Evolutionary conservation across 2,888 invertebrate genomes (phyloP), one percentile per base, ranked within the genome.

Genomic region (Eupeodes luniger): DNA sequence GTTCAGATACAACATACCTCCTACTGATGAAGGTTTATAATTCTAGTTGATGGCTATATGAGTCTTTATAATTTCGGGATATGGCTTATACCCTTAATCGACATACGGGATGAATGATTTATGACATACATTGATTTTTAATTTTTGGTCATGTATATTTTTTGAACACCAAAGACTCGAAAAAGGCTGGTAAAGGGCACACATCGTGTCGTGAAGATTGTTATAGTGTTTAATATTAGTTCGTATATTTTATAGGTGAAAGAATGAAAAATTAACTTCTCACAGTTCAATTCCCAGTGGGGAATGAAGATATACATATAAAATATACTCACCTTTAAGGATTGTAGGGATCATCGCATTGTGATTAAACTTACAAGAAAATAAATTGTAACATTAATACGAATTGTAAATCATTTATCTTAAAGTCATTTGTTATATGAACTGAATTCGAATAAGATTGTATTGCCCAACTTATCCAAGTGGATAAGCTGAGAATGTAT

Each of bases 241-340:
- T 27, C 27, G 27, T 1, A 27, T 27, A 36, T 36, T 4, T 14
- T 78, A 67, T 78, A 59, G 61, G 61, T 49, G 77, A 40, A 64
- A 47, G 61, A 70, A 82, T 86, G 82, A 86, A 76, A 86, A 86
- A 86, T 83, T 75, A 83, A 59, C 82, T 76, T 70, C 75, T 74
- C 78, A 66, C 76, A 67, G 76, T 76, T 76, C 49, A 16, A 47
- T 75, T 53, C 83, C 36, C 82, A 74, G 78, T 86, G 82, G 82
- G 86, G 69, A 77, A 85, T 44, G 36, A 19, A 34, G 51, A 40
- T 36, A 62, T 5, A 4, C 4, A 11, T 5, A 4, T 7, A 11
- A 49, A 14, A 72, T 64, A 74, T 9, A 9, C n/a, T 44, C 66
- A 72, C 14, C 59, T 59, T 55, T 47, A 85, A 81, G 76, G 75